Percentiles rank a stretch among this genome's conserved stretches.
These are phyloP conservation scores for Dendrolimus houi DNA, from an alignment of 2,888 invertebrate species.

Conservation along the genomic window DNA sequence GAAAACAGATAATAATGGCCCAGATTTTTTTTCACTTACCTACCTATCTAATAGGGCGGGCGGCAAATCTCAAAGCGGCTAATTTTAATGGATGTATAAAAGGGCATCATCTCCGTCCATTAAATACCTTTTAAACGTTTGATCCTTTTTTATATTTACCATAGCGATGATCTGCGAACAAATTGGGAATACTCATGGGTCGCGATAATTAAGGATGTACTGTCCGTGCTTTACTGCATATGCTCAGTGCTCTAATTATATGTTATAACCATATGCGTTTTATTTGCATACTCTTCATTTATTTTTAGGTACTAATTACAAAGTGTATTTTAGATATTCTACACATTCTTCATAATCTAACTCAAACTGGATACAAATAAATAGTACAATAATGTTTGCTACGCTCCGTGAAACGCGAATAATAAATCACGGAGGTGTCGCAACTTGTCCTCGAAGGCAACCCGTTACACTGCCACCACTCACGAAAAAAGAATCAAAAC, in stretches of 20 bases:
- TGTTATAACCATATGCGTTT: too few relatives aligned
- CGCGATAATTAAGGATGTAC: conserved; percentile 56
- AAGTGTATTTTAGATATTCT: too few relatives aligned
- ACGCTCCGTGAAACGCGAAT: conserved; percentile 35
- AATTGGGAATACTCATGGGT: conserved; percentile 40
- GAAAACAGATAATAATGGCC: conserved; percentile 48
- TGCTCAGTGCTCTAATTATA: conserved; percentile 6
- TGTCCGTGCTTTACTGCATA: conserved; percentile 13
- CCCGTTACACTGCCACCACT: conserved; percentile 52
- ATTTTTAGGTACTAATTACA: too few relatives aligned
- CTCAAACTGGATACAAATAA: not conserved
- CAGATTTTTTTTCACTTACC: conserved; percentile 46
- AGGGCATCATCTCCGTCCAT: conserved; percentile 70
- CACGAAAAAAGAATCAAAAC: conserved; percentile 53
- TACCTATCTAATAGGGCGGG: conserved; percentile 44
- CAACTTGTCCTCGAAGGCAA: conserved; percentile 53
- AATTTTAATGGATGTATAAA: conserved; percentile 71
- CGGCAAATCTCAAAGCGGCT: conserved; percentile 66
- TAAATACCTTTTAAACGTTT: conserved; percentile 75
- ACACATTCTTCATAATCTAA: too few relatives aligned
- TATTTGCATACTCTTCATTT: too few relatives aligned
- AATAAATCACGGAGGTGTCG: conserved; percentile 64
- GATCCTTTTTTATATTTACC: conserved; percentile 73
- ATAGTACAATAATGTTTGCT: conserved; percentile 18
- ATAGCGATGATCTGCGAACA: conserved; percentile 58